Base-by-base conservation (phyloP, 2,113 vertebrate species). In the Atlantisia rogersi region DNA sequence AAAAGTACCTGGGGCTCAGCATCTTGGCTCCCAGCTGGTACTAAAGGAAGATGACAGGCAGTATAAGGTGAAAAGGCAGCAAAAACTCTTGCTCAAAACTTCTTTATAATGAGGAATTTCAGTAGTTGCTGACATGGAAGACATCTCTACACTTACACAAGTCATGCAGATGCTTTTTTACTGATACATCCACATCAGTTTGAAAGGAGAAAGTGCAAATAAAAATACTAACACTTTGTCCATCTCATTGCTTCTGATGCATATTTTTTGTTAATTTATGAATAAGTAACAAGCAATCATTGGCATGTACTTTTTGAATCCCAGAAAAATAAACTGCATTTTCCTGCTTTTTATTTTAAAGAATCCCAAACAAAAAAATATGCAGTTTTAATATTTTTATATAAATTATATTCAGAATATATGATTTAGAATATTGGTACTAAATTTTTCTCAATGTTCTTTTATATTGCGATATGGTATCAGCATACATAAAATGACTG, bases 201-300 rank as follows among this genome's bases (percentile, higher is more conserved):
- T 52, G 86, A 95, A 48, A 75, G 50, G 24, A n/a, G 82, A 74
- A 93, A 76, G 59, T 94, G 52, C 71, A 84, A 91, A 82, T 95
- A 86, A 82, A 97, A 94, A 92, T 93, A 97, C 94, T 97, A 95
- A 95, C 62, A 55, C 71, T 88, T 88, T 88, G 44, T 64, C 80
- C 94, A 94, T 95, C 95, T 88, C 88, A 95, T 96, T 95, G 96
- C 97, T 95, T 97, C 85, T 94, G 76, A 59, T 83, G 52, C 88
- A 7, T 69, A 53, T 29, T 78, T 92, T 97, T 89, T 28, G 18
- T 96, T 87, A 50, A 42, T 89, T 93, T 95, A 46, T 88, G 83
- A n/a, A 50, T 91, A 86, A 80, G 59, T 92, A 93, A 92, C 71
- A 88, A 87, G n/a, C 81, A 92, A 62, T 73, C 25, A 79, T 63